Percentiles rank a stretch among this genome's conserved stretches.
phyloP scores from a whole-genome alignment of 2,113 vertebrate species.

The Dermatemys mawii region DNA sequence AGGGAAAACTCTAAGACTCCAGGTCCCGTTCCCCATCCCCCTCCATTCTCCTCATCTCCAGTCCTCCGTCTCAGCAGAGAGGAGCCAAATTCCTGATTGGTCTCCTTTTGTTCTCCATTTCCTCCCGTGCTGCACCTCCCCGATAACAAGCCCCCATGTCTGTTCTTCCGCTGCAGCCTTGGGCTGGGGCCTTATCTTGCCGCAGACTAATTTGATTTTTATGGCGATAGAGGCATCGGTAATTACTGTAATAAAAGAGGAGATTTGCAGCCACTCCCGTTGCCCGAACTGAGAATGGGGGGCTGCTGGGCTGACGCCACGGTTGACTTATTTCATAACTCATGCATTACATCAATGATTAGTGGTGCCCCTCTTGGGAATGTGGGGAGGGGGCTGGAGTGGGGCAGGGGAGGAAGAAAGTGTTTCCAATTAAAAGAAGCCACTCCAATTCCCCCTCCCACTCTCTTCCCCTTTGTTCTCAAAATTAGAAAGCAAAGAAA shows the following conservation, averaged over 20 bases:
- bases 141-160: neutral
- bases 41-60: fast-evolving
- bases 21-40: neutral
- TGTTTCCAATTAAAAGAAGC: neutral
- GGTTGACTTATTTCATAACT: neutral
- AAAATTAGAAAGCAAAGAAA: neutral
- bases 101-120: neutral
- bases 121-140: neutral
- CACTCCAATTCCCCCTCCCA: neutral
- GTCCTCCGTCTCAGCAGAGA: neutral
- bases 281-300: neutral
- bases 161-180: neutral
- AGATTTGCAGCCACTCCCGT: neutral
- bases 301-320: neutral
- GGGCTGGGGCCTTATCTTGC: neutral
- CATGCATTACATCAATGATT: neutral
- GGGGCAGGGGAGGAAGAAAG: neutral
- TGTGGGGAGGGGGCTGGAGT: neutral
- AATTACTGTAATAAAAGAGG: constrained; percentile 38
- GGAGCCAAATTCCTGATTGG: neutral
- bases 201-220: constrained; percentile 16
- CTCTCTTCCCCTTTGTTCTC: neutral
- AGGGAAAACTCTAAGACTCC: neutral
- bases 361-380: neutral
- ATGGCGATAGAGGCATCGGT: neutral